phyloP scores from a whole-genome alignment of 2,888 invertebrate species.

The Amblyjoppa proteus region DNA sequence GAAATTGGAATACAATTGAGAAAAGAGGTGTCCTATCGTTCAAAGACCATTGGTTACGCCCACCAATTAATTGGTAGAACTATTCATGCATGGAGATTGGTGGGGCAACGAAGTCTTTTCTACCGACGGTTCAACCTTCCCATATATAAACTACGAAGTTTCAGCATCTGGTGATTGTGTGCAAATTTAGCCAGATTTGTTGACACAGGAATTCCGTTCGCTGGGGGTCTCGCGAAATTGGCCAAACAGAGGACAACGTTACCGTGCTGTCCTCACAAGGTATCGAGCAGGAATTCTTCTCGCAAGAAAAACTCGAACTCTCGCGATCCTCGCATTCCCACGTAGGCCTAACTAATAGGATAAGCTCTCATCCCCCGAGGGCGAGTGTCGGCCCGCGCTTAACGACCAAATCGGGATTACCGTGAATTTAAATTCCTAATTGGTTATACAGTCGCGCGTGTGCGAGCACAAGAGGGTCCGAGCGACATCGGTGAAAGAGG shows the following conservation, averaged over 20 bases:
- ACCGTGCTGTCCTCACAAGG: neutral
- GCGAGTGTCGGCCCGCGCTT: constrained; percentile 58
- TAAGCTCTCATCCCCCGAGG: constrained; percentile 6
- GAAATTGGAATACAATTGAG: neutral
- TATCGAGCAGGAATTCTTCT: constrained; percentile 8
- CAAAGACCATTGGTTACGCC: neutral
- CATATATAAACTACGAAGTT: neutral
- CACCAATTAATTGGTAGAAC: neutral
- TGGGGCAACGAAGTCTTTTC: neutral
- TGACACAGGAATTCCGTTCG: neutral
- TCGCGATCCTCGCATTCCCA: constrained; percentile 40
- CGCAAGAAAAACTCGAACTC: constrained; percentile 5
- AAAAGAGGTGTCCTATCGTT: neutral
- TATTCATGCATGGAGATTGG: neutral
- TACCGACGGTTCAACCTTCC: neutral
- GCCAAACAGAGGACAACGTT: neutral
- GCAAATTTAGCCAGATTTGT: neutral
- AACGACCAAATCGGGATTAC: constrained; percentile 78
- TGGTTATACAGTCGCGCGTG: constrained; percentile 69
- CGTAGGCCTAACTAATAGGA: constrained; percentile 24
- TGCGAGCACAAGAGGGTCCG: constrained; percentile 41
- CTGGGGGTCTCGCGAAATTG: neutral
- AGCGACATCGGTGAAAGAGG: constrained; percentile 17
- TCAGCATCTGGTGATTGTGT: neutral
- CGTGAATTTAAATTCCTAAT: constrained; percentile 80